Conservation (phyloP, 2,888 invertebrate genomes). For the Chorisops tibialis region DNA sequence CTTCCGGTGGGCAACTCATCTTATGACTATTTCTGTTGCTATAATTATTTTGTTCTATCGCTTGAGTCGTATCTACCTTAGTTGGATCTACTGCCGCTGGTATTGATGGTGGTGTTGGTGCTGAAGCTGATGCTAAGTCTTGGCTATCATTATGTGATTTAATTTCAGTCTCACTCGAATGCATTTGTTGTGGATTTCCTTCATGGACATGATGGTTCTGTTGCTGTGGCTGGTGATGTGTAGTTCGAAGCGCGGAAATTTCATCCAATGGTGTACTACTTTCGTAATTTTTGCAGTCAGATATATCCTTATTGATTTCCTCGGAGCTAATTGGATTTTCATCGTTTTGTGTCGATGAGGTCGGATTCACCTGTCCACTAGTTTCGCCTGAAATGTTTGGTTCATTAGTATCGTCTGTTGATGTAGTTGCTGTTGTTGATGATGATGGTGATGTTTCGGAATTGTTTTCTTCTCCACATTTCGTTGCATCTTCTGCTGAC, state of each 20-base stretch:
- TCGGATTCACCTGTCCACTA: not conserved
- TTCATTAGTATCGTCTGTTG: not conserved
- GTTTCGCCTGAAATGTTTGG: not conserved
- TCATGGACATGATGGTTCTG: not conserved
- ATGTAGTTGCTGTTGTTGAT: slow-evolving; percentile 1
- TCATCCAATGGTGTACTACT: not conserved
- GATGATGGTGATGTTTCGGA: slow-evolving; percentile 2
- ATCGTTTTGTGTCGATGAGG: not conserved
- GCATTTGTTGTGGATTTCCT: slow-evolving; percentile 2
- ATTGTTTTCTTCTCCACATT: slow-evolving; percentile 1
- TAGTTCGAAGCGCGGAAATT: not conserved
- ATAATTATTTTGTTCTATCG: not conserved
- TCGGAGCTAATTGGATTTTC: not conserved
- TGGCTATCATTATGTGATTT: slow-evolving; percentile 1
- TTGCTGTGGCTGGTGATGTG: not conserved
- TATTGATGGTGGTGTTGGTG: not conserved
- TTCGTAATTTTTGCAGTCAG: not conserved
- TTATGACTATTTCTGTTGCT: not conserved
- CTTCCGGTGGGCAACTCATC: not conserved
- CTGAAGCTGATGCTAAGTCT: not conserved
- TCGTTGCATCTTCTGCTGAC: slow-evolving; percentile 27
- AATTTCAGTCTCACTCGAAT: slow-evolving; percentile 21
- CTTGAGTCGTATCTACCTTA: slow-evolving; percentile 6
- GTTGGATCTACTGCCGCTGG: not conserved
- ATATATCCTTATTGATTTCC: not conserved